These are phyloP conservation scores for Sebastiscus tertius DNA, from an alignment of 2,797 vertebrate species.

Conservation along the genomic window DNA sequence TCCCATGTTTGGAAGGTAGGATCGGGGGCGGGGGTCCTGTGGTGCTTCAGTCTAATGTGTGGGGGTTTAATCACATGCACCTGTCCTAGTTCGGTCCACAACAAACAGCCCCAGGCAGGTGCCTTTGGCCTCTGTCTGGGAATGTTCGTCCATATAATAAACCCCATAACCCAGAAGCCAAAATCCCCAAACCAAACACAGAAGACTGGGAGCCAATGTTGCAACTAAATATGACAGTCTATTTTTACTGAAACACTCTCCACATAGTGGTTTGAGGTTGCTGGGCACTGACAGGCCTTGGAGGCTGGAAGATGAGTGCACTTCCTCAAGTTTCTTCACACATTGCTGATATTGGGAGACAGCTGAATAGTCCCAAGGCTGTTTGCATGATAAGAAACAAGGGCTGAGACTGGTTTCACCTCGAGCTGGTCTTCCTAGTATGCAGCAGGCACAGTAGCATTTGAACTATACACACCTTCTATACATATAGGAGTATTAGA, in stretches of 20 bases:
- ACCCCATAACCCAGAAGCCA: slow-evolving; percentile 3
- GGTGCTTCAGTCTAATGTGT: slow-evolving; percentile 29
- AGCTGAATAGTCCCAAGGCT: slow-evolving; percentile 52
- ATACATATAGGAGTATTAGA: background rate
- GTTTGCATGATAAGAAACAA: slow-evolving; percentile 53
- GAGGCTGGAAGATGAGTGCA: slow-evolving; percentile 52
- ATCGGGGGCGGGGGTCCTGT: slow-evolving; percentile 13
- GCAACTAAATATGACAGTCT: slow-evolving; percentile 33
- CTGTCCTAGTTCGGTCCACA: slow-evolving; percentile 45
- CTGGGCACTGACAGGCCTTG: slow-evolving; percentile 55
- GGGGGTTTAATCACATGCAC: slow-evolving; percentile 63
- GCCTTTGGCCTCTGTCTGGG: slow-evolving; percentile 30
- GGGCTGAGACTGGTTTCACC: slow-evolving; percentile 42
- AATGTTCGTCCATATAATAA: slow-evolving; percentile 34
- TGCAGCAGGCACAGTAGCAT: slow-evolving; percentile 1
- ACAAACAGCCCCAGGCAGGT: slow-evolving; percentile 44
- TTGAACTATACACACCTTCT: slow-evolving; percentile 5
- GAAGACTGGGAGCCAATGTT: slow-evolving; percentile 12
- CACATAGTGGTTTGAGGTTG: slow-evolving; percentile 48
- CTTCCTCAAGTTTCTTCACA: slow-evolving; percentile 64
- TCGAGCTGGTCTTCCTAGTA: slow-evolving; percentile 29
- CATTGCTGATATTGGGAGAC: slow-evolving; percentile 63
- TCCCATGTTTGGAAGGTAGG: slow-evolving; percentile 38
- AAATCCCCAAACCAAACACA: slow-evolving; percentile 34
- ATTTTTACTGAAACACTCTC: slow-evolving; percentile 46